Base-by-base conservation (phyloP, 1,140 invertebrate genomes). In the Wiebesia pumilae region DNA sequence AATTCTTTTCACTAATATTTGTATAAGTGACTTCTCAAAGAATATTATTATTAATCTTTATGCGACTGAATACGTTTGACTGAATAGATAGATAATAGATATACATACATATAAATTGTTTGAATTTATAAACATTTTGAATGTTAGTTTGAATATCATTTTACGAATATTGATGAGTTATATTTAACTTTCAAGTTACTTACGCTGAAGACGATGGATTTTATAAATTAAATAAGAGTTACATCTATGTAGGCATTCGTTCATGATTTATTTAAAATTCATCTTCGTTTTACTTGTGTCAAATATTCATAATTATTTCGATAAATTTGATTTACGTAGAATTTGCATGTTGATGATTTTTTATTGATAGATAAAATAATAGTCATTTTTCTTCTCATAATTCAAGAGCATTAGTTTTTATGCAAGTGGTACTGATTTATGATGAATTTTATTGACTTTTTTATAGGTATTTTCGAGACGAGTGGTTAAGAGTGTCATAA, bases 351-450 rank as follows among this genome's bases (percentile, higher is more conserved):
- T 35, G 65, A 67, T 67, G 3, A 12, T 58, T 58, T 67, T 67
- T 67, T 67, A 67, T 67, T 67, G n/a, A 30, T 30, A 67, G n/a
- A 67, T 67, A n/a, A 69, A 69, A 27, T 30, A 21, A 69, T 69
- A 69, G 65, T 69, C 9, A 69, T 30, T 35, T 69, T 35, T 69
- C 3, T 35, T 33, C 14, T 14, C 33, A 35, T 33, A 7, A 69
- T 62, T 62, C 27, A 62, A 62, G 3, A 27, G 24, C 3, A 27
- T 62, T 14, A 24, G 24, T 62, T 62, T 10, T 33, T 69, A 35
- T 69, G 65, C 65, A 69, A 69, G 30, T 21, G 65, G 12, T 69
- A 69, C 65, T 69, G 30, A 69, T 69, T 69, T 69, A 69, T 69
- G 30, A 35, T 35, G 65, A 69, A 35, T 69, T 69, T 69, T 69